These are phyloP conservation scores for Peromyscus californicus DNA, from an alignment of 2,113 vertebrate species.

Conservation along the genomic window DNA sequence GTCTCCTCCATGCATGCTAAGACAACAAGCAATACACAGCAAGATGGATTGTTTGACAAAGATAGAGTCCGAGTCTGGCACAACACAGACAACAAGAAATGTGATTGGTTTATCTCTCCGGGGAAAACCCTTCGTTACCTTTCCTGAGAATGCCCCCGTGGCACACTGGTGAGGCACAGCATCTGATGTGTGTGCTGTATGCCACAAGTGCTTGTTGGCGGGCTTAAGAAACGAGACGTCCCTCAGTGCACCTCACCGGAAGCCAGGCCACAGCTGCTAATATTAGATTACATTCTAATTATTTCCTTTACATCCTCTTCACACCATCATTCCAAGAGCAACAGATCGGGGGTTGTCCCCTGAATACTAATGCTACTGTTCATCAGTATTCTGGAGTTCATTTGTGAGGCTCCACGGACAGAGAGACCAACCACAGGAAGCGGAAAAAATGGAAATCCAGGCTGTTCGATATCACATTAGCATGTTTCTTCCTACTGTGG, in stretches of 20 bases:
- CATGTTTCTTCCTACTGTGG: conserved; percentile 7
- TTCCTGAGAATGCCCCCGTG: conserved; percentile 67
- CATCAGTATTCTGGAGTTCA: conserved; percentile 78
- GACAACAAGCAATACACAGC: conserved; percentile 68
- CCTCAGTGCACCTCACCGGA: conserved; percentile 72
- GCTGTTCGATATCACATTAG: conserved; percentile 64
- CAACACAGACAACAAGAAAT: conserved; percentile 57
- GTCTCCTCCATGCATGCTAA: conserved; percentile 57
- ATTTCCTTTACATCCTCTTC: conserved; percentile 82
- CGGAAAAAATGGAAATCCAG: conserved; percentile 74
- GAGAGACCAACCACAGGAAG: conserved; percentile 71
- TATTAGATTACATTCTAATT: conserved; percentile 84
- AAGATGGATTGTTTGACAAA: conserved; percentile 63
- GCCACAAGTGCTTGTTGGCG: conserved; percentile 65
- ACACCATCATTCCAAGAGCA: conserved; percentile 81
- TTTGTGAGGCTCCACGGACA: conserved; percentile 1
- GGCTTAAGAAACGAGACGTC: conserved; percentile 73
- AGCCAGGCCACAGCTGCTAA: conserved; percentile 73
- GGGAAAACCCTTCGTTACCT: conserved; percentile 76
- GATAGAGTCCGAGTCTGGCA: conserved; percentile 31
- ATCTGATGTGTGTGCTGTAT: conserved; percentile 51
- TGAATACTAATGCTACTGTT: conserved; percentile 82
- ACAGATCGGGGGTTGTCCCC: conserved; percentile 73
- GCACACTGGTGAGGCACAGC: conserved; percentile 53
- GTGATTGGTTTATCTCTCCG: conserved; percentile 62